A percentile compares a stretch with the other conserved stretches of the same genome.
Conservation (phyloP, 2,797 vertebrate genomes). For the Bryconaethiops microstoma region DNA sequence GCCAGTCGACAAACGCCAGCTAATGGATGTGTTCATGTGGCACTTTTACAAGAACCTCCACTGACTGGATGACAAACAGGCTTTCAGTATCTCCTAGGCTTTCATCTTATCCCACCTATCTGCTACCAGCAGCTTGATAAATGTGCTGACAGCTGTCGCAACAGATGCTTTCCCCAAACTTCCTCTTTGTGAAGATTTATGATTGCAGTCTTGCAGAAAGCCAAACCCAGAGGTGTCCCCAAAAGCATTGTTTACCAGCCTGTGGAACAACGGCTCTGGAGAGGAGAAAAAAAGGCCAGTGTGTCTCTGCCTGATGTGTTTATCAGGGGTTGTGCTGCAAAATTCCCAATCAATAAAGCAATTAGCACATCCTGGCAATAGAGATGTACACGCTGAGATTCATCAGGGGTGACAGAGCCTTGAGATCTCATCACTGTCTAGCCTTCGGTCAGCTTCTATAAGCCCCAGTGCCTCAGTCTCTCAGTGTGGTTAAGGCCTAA, state of each 20-base stretch:
- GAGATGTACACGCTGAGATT: slow-evolving; percentile 65
- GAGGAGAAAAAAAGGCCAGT: slow-evolving; percentile 45
- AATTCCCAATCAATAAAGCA: slow-evolving; percentile 77
- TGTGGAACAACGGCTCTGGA: slow-evolving; percentile 49
- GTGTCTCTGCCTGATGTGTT: slow-evolving; percentile 70
- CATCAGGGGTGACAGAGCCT: slow-evolving; percentile 64
- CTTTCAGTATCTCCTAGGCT: slow-evolving; percentile 49
- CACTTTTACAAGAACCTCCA: slow-evolving; percentile 15
- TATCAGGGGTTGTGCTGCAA: slow-evolving; percentile 69
- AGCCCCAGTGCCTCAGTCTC: background rate
- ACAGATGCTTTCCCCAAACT: slow-evolving; percentile 56
- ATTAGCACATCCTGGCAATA: slow-evolving; percentile 72
- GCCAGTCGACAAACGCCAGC: slow-evolving; percentile 1
- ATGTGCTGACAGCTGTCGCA: slow-evolving; percentile 55
- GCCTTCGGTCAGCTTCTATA: slow-evolving; percentile 23
- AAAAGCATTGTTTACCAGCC: slow-evolving; percentile 50
- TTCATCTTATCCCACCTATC: slow-evolving; percentile 16
- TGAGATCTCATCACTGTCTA: slow-evolving; percentile 28
- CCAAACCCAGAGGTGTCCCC: slow-evolving; percentile 41
- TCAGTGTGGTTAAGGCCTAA: background rate
- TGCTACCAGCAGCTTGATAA: slow-evolving; percentile 58
- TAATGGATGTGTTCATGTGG: slow-evolving; percentile 16
- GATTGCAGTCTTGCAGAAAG: slow-evolving; percentile 29
- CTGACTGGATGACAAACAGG: slow-evolving; percentile 55
- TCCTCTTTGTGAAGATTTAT: slow-evolving; percentile 59